A percentile compares a stretch with the other conserved stretches of the same genome.
These are phyloP conservation scores for Bombus superbus DNA, from an alignment of 1,140 invertebrate species.

Conservation along the genomic window DNA sequence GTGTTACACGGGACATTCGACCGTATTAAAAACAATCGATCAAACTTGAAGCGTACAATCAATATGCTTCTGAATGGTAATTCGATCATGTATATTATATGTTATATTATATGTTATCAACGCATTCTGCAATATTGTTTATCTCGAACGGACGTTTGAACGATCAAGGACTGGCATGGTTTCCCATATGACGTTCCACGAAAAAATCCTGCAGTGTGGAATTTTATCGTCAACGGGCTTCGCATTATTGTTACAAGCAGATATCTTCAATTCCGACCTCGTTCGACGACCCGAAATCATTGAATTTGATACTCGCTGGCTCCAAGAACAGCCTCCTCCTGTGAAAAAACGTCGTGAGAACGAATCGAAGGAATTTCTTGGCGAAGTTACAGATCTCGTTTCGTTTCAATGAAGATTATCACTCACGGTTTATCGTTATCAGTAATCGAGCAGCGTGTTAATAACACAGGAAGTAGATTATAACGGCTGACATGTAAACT, in stretches of 20 bases:
- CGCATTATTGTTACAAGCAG: neutral
- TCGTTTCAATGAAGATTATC: neutral
- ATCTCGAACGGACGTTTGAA: neutral
- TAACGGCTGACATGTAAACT: neutral
- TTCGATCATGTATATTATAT: neutral
- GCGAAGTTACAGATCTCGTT: neutral
- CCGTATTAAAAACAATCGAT: neutral
- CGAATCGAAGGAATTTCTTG: neutral
- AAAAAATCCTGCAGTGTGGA: neutral
- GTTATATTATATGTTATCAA: too few species aligned
- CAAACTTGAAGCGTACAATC: neutral
- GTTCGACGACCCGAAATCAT: neutral
- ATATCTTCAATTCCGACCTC: neutral
- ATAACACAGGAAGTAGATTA: neutral
- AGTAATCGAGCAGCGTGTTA: neutral
- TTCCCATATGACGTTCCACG: neutral
- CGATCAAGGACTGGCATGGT: neutral
- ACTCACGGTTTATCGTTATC: neutral
- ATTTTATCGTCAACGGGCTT: neutral
- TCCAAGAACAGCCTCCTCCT: neutral
- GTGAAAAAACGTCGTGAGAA: neutral
- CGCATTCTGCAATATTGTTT: neutral
- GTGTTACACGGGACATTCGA: too few species aligned
- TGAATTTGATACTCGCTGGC: neutral
- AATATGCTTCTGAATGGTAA: neutral